A percentile compares a stretch with the other conserved stretches of the same genome.
Evolutionary conservation across 2,888 invertebrate species (phyloP).

Genomic region (Phortica magna): DNA sequence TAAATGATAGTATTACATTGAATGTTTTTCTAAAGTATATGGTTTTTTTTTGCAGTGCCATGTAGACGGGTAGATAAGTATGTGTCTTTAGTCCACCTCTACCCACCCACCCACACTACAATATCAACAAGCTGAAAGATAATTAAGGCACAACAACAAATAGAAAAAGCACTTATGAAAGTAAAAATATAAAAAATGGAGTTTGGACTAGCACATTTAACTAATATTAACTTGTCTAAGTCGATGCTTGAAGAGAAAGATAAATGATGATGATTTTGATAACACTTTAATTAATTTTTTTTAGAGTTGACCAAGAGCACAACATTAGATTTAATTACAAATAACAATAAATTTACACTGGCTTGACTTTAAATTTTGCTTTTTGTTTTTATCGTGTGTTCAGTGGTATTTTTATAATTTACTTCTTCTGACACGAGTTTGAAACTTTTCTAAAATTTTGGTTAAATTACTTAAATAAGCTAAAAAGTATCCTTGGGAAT

Average conservation of each 20-base stretch:
- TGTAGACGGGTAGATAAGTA: too few species aligned
- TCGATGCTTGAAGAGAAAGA: not conserved
- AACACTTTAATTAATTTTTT: constrained; percentile 26
- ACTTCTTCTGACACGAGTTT: not conserved
- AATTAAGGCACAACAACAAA: too few species aligned
- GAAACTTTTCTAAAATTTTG: constrained; percentile 6
- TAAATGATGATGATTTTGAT: not conserved
- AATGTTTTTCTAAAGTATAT: too few species aligned
- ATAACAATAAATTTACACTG: constrained; percentile 24
- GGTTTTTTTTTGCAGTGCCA: too few species aligned
- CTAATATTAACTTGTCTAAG: too few species aligned
- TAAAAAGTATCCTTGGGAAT: constrained; percentile 17
- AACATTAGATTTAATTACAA: constrained; percentile 23
- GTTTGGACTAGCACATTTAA: too few species aligned
- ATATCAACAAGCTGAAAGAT: too few species aligned
- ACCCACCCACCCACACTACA: too few species aligned
- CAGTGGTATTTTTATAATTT: constrained; percentile 12
- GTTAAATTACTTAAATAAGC: constrained; percentile 24
- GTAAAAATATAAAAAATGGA: too few species aligned
- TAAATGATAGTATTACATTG: too few species aligned
- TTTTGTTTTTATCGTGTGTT: constrained; percentile 9
- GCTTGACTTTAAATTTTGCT: constrained; percentile 2
- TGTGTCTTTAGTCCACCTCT: too few species aligned
- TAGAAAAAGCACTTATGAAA: too few species aligned
- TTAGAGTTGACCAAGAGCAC: constrained; percentile 13